phyloP scores from a whole-genome alignment of 2,888 invertebrate species.

The Cryptosula pallasiana region DNA sequence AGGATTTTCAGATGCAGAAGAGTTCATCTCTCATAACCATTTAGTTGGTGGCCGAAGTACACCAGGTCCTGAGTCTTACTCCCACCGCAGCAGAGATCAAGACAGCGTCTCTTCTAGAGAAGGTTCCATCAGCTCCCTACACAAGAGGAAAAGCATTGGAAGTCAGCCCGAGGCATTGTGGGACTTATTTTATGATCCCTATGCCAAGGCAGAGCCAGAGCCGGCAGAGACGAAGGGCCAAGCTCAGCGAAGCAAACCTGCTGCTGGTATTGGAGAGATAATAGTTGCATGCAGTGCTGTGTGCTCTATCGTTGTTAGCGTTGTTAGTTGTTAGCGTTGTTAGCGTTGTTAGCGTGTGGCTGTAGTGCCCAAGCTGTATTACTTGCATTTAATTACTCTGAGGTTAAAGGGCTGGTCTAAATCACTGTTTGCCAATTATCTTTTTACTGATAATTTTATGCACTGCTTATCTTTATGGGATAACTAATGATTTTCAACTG shows the following conservation, averaged over 20 bases:
- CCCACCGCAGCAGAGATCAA: neutral
- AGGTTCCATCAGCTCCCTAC: conserved; percentile 3
- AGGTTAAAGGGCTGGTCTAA: too few relatives aligned
- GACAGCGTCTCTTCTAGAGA: neutral
- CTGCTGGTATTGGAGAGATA: neutral
- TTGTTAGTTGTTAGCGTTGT: neutral
- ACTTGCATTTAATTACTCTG: too few relatives aligned
- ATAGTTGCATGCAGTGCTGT: too few relatives aligned
- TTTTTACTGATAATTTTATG: too few relatives aligned
- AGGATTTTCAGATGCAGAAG: neutral
- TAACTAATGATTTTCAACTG: too few relatives aligned
- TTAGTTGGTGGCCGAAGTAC: neutral
- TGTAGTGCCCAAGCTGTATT: too few relatives aligned
- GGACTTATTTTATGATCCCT: neutral
- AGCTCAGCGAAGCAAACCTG: too few relatives aligned
- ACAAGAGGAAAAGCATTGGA: neutral
- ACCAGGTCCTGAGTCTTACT: neutral
- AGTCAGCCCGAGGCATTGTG: neutral
- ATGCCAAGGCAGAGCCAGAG: neutral
- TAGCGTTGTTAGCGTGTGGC: too few relatives aligned
- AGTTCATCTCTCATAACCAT: neutral
- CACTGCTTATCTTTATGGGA: too few relatives aligned
- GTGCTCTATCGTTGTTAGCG: neutral
- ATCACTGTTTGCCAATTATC: too few relatives aligned
- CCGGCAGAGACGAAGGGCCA: too few relatives aligned